These are phyloP conservation scores for Piscicola geometra DNA, from an alignment of 2,888 invertebrate genomes.

Conservation along the genomic window DNA sequence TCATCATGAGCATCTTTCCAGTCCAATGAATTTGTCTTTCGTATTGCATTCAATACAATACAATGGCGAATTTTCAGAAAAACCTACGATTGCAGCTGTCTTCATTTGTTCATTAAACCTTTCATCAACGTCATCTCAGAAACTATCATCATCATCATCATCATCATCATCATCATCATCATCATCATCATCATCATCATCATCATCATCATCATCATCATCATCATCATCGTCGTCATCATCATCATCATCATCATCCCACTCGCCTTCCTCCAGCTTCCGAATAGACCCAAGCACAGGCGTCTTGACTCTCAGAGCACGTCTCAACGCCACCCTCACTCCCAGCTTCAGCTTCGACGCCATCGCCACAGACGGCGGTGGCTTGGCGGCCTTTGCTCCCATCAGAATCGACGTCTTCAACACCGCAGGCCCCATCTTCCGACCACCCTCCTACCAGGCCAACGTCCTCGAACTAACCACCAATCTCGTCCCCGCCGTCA, in stretches of 20 bases:
- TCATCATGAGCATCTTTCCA: background rate
- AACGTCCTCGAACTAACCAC: conserved; percentile 20
- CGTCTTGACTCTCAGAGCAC: conserved; percentile 7
- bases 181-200: conserved; percentile 26
- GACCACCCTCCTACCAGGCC: background rate
- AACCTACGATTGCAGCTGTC: too few species aligned
- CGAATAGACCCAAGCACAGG: conserved; percentile 13
- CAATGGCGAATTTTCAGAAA: too few species aligned
- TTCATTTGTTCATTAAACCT: too few species aligned
- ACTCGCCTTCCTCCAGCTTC: conserved; percentile 24
- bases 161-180: conserved; percentile 32
- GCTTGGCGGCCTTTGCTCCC: conserved; percentile 18
- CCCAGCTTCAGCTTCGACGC: conserved; percentile 8
- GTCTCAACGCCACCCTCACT: conserved; percentile 4
- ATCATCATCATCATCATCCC: conserved; percentile 25
- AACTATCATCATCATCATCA: conserved; percentile 29
- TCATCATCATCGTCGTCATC: conserved; percentile 35
- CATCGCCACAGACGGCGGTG: conserved; percentile 33
- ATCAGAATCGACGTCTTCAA: conserved; percentile 27
- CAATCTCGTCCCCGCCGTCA: conserved; percentile 21
- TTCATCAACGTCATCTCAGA: conserved; percentile 28
- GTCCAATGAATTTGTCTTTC: too few species aligned
- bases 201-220: conserved; percentile 31
- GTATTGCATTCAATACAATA: too few species aligned
- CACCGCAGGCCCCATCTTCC: conserved; percentile 23